Conservation (phyloP, 2,888 invertebrate genomes). For the Lithosia quadra region DNA sequence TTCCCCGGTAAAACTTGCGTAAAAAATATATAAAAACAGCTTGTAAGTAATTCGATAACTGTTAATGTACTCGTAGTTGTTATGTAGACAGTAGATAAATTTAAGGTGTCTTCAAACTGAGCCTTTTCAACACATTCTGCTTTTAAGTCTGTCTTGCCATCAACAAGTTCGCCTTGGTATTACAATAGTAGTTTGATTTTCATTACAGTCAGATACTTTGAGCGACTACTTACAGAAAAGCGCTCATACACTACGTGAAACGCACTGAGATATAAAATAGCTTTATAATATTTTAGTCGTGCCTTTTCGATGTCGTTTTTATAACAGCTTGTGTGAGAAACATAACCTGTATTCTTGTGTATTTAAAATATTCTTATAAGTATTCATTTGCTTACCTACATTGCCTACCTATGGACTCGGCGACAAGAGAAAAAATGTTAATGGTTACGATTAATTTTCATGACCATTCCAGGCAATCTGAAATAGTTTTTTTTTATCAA, state of each 20-base stretch:
- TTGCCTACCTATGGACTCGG: constrained; percentile 18
- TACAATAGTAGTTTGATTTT: constrained; percentile 67
- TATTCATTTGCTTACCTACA: constrained; percentile 24
- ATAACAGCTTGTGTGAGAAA: constrained; percentile 18
- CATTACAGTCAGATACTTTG: constrained; percentile 59
- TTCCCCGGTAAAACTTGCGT: neutral
- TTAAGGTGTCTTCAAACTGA: neutral
- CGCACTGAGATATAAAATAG: constrained; percentile 16
- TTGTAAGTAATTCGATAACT: neutral
- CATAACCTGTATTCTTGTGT: constrained; percentile 17
- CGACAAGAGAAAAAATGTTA: constrained; percentile 29
- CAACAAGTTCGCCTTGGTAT: constrained; percentile 50
- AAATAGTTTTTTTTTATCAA: constrained; percentile 3
- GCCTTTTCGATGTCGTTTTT: constrained; percentile 8
- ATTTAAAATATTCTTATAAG: constrained; percentile 27
- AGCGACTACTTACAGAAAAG: constrained; percentile 17
- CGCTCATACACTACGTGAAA: constrained; percentile 8
- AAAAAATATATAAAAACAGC: neutral
- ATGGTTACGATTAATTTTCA: constrained; percentile 27
- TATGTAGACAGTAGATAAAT: neutral
- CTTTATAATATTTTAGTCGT: constrained; percentile 30
- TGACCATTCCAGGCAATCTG: constrained; percentile 16
- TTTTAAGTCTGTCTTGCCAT: too few relatives aligned
- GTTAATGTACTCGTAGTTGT: neutral
- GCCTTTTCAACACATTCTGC: neutral